phyloP scores from a whole-genome alignment of 2,797 vertebrate species.

The Phrynocephalus vlangalii region DNA sequence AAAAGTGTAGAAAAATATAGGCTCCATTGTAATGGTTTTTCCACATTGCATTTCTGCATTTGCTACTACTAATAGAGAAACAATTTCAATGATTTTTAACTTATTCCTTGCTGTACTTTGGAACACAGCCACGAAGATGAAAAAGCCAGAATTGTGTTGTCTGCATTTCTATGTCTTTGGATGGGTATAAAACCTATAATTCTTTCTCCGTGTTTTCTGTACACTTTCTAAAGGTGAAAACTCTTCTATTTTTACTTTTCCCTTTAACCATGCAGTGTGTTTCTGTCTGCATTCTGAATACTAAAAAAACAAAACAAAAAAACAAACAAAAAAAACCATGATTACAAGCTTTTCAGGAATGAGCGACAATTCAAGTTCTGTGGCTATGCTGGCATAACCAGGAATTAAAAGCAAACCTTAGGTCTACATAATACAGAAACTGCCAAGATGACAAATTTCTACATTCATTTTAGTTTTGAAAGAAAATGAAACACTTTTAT shows the following conservation, averaged over 20 bases:
- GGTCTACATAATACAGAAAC: not conserved
- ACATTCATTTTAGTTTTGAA: constrained; percentile 35
- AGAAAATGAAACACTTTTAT: not conserved
- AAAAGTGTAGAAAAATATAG: not conserved
- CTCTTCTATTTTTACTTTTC: not conserved
- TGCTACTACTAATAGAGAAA: not conserved
- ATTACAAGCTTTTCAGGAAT: constrained; percentile 27
- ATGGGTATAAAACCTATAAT: not conserved
- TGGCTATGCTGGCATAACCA: constrained; percentile 7
- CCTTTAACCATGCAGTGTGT: not conserved
- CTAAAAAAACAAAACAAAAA: not conserved
- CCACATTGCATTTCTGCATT: not conserved
- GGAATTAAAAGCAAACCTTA: constrained; percentile 10
- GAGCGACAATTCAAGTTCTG: not conserved
- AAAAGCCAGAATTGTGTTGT: not conserved
- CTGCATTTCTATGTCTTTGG: not conserved
- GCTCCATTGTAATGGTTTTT: not conserved
- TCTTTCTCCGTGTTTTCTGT: not conserved
- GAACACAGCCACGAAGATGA: not conserved
- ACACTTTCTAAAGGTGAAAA: not conserved
- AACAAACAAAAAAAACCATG: constrained; percentile 1
- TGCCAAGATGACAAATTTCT: constrained; percentile 5
- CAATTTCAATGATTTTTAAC: not conserved
- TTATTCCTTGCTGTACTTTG: not conserved
- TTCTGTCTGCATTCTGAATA: not conserved